Evolutionary conservation across 2,113 vertebrate genomes (phyloP).

Genomic region (Nothocercus julius): DNA sequence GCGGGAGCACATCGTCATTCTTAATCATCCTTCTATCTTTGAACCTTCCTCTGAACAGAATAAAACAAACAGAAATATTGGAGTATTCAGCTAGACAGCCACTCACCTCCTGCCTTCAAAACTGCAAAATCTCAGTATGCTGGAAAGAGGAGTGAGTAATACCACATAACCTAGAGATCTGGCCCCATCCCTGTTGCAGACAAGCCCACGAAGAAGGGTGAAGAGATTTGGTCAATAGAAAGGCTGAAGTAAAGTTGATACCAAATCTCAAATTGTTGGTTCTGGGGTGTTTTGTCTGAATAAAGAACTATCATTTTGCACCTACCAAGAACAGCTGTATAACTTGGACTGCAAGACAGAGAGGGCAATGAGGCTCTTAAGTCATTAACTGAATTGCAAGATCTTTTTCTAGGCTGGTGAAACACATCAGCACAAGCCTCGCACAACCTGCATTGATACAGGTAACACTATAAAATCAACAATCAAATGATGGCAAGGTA

Average conservation of each 20-base stretch:
- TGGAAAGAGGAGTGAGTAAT: neutral
- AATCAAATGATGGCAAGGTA: neutral
- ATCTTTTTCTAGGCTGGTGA: neutral
- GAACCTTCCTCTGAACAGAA: conserved; percentile 39
- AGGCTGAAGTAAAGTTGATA: neutral
- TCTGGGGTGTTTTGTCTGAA: neutral
- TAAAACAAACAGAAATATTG: conserved; percentile 15
- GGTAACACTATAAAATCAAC: neutral
- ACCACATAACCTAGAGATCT: neutral
- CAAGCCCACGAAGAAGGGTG: neutral
- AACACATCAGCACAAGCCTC: neutral
- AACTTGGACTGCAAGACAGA: neutral
- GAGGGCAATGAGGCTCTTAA: neutral
- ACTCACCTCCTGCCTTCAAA: conserved; percentile 28
- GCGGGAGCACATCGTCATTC: neutral
- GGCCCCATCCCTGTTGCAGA: fast-evolving
- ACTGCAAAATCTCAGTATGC: neutral
- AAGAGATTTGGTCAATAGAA: neutral
- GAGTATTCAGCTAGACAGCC: neutral
- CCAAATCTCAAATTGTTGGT: neutral
- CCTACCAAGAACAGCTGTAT: neutral
- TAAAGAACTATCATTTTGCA: neutral
- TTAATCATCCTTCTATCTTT: conserved; percentile 27
- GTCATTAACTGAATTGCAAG: neutral
- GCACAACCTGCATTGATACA: neutral